phyloP scores from a whole-genome alignment of 92 coral and sea anemone genomes.

The Parazoanthus darwini region DNA sequence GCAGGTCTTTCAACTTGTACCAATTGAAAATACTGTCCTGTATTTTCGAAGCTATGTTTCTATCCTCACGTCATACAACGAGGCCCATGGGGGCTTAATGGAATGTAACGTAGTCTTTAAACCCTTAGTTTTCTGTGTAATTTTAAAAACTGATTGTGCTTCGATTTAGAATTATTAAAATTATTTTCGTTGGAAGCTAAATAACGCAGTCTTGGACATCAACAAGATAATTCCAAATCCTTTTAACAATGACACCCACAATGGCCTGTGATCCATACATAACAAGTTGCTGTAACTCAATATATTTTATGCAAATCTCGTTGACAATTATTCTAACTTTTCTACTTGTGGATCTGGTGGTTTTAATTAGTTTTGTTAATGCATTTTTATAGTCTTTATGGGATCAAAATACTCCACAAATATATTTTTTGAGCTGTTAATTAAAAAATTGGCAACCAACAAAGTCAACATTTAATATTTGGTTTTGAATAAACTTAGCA shows the following conservation, averaged over 20 bases:
- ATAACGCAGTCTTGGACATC: background rate
- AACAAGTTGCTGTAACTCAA: background rate
- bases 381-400: background rate
- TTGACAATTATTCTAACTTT: too few relatives aligned
- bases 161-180: too few relatives aligned
- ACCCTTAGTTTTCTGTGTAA: too few relatives aligned
- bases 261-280: background rate
- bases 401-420: background rate
- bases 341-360: too few relatives aligned
- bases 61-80: conserved; percentile 14
- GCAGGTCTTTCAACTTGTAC: conserved; percentile 21
- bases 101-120: background rate
- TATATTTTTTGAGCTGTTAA: background rate
- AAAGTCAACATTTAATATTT: background rate
- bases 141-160: too few relatives aligned
- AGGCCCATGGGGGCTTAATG: background rate
- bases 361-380: too few relatives aligned
- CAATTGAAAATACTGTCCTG: background rate
- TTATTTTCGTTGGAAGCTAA: background rate
- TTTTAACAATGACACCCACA: background rate
- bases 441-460: background rate
- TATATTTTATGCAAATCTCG: background rate
- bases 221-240: background rate
- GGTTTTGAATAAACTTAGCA: too few relatives aligned
- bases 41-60: background rate